Conservation (phyloP, 2,113 vertebrate genomes). For the Chelonoidis abingdonii region DNA sequence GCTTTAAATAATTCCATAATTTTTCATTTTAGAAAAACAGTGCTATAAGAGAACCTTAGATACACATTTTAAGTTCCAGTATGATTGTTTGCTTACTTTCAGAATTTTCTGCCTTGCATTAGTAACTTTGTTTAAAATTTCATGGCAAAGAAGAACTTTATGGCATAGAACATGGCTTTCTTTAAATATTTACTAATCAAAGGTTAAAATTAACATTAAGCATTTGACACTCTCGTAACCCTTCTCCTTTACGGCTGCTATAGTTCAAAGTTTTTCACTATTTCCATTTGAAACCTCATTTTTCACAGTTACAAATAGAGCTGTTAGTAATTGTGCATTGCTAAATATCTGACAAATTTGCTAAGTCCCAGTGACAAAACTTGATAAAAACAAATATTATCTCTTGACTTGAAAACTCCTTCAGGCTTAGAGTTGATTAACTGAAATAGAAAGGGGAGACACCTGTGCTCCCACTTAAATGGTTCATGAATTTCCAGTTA, state of each 20-base stretch:
- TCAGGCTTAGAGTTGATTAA: background rate
- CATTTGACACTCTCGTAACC: background rate
- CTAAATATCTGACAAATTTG: background rate
- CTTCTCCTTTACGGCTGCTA: background rate
- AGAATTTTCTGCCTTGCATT: background rate
- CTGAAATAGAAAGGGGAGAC: background rate
- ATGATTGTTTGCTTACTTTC: background rate
- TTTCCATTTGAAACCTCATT: background rate
- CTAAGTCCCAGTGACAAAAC: background rate
- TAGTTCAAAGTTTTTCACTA: background rate
- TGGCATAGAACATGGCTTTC: background rate
- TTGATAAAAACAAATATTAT: background rate
- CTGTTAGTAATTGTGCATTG: background rate
- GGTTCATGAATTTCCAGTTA: background rate
- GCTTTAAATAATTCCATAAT: background rate
- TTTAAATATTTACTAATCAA: background rate
- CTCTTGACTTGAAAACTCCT: background rate
- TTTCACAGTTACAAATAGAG: background rate
- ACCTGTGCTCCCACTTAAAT: background rate
- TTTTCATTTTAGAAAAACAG: slow-evolving; percentile 49
- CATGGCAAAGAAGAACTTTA: background rate
- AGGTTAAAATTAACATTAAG: background rate
- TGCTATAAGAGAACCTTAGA: slow-evolving; percentile 1
- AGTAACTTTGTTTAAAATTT: background rate
- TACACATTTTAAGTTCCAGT: background rate